Evolutionary conservation across 2,888 invertebrate genomes (phyloP), one percentile per base, ranked within the genome.

Genomic region (Ischnura elegans): DNA sequence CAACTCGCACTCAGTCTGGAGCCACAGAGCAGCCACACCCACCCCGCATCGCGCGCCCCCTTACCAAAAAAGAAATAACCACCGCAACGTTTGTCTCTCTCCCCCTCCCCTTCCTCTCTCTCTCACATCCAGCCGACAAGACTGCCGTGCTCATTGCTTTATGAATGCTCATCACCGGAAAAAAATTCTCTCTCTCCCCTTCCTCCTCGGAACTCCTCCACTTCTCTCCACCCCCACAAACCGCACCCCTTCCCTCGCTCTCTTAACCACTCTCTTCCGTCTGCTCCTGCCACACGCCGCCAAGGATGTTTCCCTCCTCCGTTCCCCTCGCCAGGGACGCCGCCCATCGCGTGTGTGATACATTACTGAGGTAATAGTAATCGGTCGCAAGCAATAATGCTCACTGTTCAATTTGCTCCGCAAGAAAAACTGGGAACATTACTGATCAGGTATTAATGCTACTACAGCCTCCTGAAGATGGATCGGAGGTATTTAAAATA

Each of bases 101-200:
- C 61, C n/a, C 61, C 61, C n/a, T 6, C 61, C n/a, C 6, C 4
- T 19, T 6, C 61, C n/a, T 6, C 61, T n/a, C 61, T n/a, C 61
- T 61, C 61, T 61, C 61, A 61, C n/a, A 61, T 61, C 61, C 61
- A 8, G 8, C n/a, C 61, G n/a, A 61, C 61, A 61, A 61, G 61
- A 61, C 61, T n/a, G 61, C 61, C n/a, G 61, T 61, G 61, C 61
- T 61, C 61, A 61, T 61, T 61, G 61, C 61, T 61, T 61, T 61
- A 61, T 61, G 61, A 61, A 61, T 61, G 61, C 61, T 61, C 61
- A n/a, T 61, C 61, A 61, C 61, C 5, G 61, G 61, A 19, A 19
- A 61, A 61, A 61, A 61, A 61, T n/a, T 25, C 10, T 4, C 61
- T 61, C 61, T 61, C 4, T 51, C 51, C 61, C n/a, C 61, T 61